Evolutionary conservation across 2,888 invertebrate species (phyloP).

Genomic region (Acanthosoma haemorrhoidale): DNA sequence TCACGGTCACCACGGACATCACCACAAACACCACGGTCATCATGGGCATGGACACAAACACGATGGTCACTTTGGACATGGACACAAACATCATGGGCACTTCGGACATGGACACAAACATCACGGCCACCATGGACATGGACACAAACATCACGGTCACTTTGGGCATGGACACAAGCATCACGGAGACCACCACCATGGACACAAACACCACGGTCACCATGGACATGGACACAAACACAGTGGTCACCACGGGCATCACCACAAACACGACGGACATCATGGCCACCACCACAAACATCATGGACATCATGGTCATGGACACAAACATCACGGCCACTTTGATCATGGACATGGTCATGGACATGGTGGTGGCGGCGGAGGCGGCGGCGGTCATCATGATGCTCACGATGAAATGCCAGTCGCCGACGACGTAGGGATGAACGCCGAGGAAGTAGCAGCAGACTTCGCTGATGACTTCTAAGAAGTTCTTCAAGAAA

Average conservation of each 20-base stretch:
- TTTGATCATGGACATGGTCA: not conserved
- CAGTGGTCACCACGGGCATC: not conserved
- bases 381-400: not conserved
- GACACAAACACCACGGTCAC: constrained; percentile 15
- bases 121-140: constrained; percentile 7
- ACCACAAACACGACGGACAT: not conserved
- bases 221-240: constrained; percentile 16
- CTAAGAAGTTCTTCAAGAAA: not conserved
- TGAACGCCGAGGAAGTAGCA: not conserved
- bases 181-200: constrained; percentile 1
- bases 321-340: not conserved
- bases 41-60: constrained; percentile 13
- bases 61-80: constrained; percentile 10
- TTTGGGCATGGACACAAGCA: constrained; percentile 23
- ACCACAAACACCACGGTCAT: constrained; percentile 13
- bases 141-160: constrained; percentile 6
- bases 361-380: not conserved
- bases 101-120: constrained; percentile 14
- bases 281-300: not conserved
- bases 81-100: constrained; percentile 19
- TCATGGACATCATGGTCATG: not conserved
- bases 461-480: not conserved
- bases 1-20: constrained; percentile 15
- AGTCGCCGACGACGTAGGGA: not conserved
- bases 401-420: not conserved